Percentiles rank a stretch among this genome's conserved stretches.
Evolutionary conservation across 2,888 invertebrate species (phyloP).

Genomic region (Andricus quercusramuli): DNA sequence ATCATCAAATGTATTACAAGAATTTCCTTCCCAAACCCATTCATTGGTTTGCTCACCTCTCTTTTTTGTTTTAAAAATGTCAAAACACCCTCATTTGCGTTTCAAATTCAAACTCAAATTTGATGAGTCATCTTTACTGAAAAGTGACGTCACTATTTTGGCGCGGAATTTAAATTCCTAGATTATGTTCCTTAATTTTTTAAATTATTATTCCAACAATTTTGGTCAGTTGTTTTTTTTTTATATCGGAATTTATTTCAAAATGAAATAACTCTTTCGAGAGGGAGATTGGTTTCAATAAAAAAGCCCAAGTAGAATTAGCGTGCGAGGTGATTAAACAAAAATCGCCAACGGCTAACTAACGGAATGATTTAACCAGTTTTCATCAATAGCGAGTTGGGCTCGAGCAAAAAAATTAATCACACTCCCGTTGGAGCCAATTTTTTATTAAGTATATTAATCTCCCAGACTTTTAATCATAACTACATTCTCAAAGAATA

Average conservation of each 20-base stretch:
- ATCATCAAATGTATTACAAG: too few species aligned
- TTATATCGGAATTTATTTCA: not conserved
- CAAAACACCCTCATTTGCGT: too few species aligned
- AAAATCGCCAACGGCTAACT: constrained; percentile 30
- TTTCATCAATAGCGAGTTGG: constrained; percentile 4
- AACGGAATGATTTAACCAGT: constrained; percentile 30
- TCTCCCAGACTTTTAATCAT: not conserved
- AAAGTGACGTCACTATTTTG: too few species aligned
- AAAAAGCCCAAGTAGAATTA: not conserved
- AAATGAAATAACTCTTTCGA: not conserved
- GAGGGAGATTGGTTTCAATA: not conserved
- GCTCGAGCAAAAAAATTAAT: constrained; percentile 3
- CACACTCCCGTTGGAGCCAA: not conserved
- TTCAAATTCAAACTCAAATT: too few species aligned
- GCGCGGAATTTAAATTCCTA: too few species aligned
- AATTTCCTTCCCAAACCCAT: too few species aligned
- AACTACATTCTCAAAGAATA: not conserved
- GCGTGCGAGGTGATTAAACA: constrained; percentile 7
- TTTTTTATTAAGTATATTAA: not conserved
- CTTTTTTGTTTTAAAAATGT: too few species aligned
- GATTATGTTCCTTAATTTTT: too few species aligned
- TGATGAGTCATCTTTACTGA: too few species aligned
- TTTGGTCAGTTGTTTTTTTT: too few species aligned
- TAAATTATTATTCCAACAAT: too few species aligned
- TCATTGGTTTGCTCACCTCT: too few species aligned